Percentiles rank a stretch among this genome's conserved stretches.
These are phyloP conservation scores for Apis cerana DNA, from an alignment of 1,140 invertebrate genomes.

Conservation along the genomic window DNA sequence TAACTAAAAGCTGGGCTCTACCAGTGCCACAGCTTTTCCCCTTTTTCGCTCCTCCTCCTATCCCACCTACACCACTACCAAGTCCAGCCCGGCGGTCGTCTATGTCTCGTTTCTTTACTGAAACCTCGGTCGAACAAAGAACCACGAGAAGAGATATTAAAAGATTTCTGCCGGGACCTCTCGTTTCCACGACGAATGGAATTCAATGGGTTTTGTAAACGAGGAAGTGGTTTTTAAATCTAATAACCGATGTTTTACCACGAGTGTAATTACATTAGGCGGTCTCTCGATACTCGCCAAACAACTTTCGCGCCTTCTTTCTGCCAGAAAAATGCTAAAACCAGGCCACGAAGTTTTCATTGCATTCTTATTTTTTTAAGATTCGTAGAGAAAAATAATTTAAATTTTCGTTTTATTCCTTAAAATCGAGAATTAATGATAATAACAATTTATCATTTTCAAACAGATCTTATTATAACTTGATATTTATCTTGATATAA, in stretches of 20 bases:
- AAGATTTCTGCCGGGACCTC: constrained; percentile 64
- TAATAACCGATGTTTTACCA: constrained; percentile 51
- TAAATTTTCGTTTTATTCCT: not conserved
- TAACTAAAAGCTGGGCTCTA: constrained; percentile 64
- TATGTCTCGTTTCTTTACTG: constrained; percentile 47
- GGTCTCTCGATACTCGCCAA: constrained; percentile 38
- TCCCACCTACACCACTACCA: not conserved
- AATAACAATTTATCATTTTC: not conserved
- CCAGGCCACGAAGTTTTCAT: not conserved
- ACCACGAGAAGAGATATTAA: constrained; percentile 54
- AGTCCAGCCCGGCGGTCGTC: constrained; percentile 18
- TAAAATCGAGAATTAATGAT: not conserved
- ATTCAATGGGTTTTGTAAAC: constrained; percentile 62
- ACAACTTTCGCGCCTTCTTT: not conserved
- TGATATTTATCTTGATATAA: not conserved
- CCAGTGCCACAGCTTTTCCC: constrained; percentile 29
- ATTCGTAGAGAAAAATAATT: not conserved
- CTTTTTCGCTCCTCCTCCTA: constrained; percentile 6
- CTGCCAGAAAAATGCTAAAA: not conserved
- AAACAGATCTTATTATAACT: not conserved
- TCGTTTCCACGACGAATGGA: constrained; percentile 63
- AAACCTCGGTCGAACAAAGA: constrained; percentile 58
- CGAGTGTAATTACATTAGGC: constrained; percentile 56
- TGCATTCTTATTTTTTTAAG: not conserved
- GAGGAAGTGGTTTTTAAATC: constrained; percentile 53